Conservation (phyloP, 2,888 invertebrate species). For the Poecilobothrus nobilitatus region DNA sequence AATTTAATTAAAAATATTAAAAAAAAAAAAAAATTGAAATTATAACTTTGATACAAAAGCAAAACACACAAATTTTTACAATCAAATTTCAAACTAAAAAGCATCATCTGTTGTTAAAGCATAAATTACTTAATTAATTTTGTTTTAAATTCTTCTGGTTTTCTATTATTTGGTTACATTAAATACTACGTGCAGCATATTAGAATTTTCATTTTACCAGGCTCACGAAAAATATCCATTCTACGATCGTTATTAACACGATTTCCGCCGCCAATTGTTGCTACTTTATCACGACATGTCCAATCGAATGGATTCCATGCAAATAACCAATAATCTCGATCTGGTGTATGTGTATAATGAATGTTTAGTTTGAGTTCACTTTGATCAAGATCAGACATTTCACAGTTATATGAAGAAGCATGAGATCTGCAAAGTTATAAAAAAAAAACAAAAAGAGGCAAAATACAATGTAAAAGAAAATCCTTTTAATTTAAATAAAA, state of each 20-base stretch:
- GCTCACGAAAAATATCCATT: slow-evolving; percentile 45
- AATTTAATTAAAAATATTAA: too few relatives aligned
- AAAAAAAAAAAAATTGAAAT: neutral
- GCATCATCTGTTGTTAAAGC: slow-evolving; percentile 14
- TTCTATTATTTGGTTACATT: slow-evolving; percentile 30
- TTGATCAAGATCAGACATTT: slow-evolving; percentile 68
- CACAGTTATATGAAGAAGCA: slow-evolving; percentile 53
- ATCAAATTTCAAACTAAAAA: neutral
- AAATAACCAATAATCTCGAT: slow-evolving; percentile 62
- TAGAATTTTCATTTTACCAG: slow-evolving; percentile 43
- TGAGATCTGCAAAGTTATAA: slow-evolving; percentile 31
- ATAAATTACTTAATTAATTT: slow-evolving; percentile 19
- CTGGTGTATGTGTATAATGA: slow-evolving; percentile 56
- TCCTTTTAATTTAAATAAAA: neutral
- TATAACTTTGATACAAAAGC: neutral
- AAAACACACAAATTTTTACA: neutral
- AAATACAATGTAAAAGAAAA: neutral
- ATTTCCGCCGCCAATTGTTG: slow-evolving; percentile 42
- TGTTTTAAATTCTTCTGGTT: slow-evolving; percentile 16
- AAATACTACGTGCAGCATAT: slow-evolving; percentile 40
- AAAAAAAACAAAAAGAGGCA: neutral
- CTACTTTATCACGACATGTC: slow-evolving; percentile 50
- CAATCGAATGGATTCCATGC: slow-evolving; percentile 73
- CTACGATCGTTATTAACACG: slow-evolving; percentile 44
- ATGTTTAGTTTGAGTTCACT: slow-evolving; percentile 64